Base-by-base conservation (phyloP, 2,888 invertebrate genomes). In the Argyra leucocephala region DNA sequence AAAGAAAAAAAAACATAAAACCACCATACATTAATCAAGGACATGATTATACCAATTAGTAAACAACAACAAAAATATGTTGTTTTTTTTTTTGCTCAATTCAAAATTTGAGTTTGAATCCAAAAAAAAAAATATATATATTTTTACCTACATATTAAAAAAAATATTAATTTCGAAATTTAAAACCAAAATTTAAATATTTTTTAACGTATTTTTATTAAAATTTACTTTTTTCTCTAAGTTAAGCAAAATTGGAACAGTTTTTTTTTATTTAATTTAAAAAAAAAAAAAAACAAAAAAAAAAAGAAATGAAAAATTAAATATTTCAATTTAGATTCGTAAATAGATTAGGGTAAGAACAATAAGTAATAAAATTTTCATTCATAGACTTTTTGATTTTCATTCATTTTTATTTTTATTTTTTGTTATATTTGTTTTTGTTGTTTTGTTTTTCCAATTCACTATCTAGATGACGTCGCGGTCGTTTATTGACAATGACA, bases 131-230 rank as follows among this genome's bases (percentile, higher is more conserved):
- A n/a, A n/a, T n/a, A n/a, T n/a, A n/a, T n/a, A n/a, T n/a, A n/a
- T n/a, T n/a, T n/a, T n/a, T n/a, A n/a, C n/a, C n/a, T n/a, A 31
- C 31, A 7, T 31, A 31, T 31, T 1, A 31, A 31, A 31, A 31
- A 6, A 31, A 31, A 31, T 10, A 31, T 10, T 4, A 61, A 66
- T 58, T 66, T 58, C 57, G 63, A 61, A 63, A 67, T 24, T 62
- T 62, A 61, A 57, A 22, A 15, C n/a, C 48, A 48, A 31, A 7
- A 31, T n/a, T n/a, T n/a, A 31, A 31, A 31, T 31, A 31, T 31
- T 31, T n/a, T n/a, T 26, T 31, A 31, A 31, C 31, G 12, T 10
- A 31, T 31, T n/a, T n/a, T n/a, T n/a, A n/a, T n/a, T 31, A 31
- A 31, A 31, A 7, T 31, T 31, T 31, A 7, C 6, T 31, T 31